Percentiles rank a stretch among this genome's conserved stretches.
Conservation (phyloP, 1,140 invertebrate genomes). For the Sycophila sp. region DNA sequence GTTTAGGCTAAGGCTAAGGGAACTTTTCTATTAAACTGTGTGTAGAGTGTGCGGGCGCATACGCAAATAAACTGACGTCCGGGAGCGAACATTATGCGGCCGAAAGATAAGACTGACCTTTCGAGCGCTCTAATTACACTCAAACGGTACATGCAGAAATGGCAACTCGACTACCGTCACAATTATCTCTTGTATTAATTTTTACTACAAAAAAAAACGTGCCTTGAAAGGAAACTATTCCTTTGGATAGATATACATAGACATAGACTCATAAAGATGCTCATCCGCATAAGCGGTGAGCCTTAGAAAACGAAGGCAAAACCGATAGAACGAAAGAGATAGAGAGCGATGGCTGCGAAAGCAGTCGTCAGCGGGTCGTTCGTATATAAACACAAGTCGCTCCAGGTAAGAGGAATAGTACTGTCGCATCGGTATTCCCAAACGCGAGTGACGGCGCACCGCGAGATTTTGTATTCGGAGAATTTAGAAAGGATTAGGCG, state of each 20-base stretch:
- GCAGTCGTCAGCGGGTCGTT: not conserved
- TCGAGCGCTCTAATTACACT: too few species aligned
- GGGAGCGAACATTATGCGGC: constrained; percentile 56
- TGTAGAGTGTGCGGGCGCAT: constrained; percentile 55
- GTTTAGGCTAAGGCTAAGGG: constrained; percentile 43
- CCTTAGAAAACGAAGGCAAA: constrained; percentile 16
- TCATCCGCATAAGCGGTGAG: too few species aligned
- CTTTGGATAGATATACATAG: too few species aligned
- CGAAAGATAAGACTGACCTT: constrained; percentile 52
- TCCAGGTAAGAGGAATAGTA: constrained; percentile 15
- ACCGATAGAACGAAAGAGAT: not conserved
- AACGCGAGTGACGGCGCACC: too few species aligned
- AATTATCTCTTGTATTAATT: too few species aligned
- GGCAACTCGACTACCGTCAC: too few species aligned
- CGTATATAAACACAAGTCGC: constrained; percentile 38
- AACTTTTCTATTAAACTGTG: constrained; percentile 40
- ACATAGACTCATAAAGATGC: too few species aligned
- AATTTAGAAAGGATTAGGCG: not conserved
- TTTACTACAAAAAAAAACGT: too few species aligned
- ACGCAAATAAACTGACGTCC: constrained; percentile 55
- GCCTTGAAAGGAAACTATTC: too few species aligned
- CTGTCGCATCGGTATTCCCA: too few species aligned
- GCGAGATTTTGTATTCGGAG: constrained; percentile 4
- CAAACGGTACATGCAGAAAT: too few species aligned
- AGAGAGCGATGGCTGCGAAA: not conserved